Base-by-base conservation (phyloP, 92 coral and sea anemone species). In the Actinernus sp. region DNA sequence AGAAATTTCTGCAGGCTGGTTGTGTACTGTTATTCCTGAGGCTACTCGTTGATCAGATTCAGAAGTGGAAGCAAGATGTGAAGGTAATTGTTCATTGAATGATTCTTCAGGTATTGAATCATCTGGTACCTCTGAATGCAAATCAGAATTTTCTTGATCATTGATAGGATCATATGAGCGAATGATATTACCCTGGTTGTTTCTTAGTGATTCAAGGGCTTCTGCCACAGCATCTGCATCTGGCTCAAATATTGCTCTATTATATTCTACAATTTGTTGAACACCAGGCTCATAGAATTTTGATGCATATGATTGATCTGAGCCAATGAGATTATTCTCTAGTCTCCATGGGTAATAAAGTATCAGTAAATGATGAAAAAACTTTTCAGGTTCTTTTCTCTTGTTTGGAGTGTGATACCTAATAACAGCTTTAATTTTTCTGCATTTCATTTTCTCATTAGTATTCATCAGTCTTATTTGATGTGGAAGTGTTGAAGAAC, bases 181-280 rank as follows among this genome's bases (percentile, higher is more conserved):
- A 24, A 61, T 23, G 28, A 3, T 68, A 19, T 27, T 75, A 40
- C 44, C 52, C 16, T 68, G 36, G 32, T 61, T 74, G 19, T 79
- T 79, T 64, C 86, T 53, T 61, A 86, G 24, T 2, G 25, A 19
- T 59, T 86, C 84, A 9, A 74, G 68, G 19, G 93, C 88, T 43
- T 87, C 89, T 55, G 60, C 28, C 9, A 88, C 74, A 18, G 89
- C 88, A 36, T 75, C 93, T 20, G 89, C 60, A 75, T 81, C 81
- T 31, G 89, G 93, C 32, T 82, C 84, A 76, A 82, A 82, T 57
- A 74, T 52, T 51, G 76, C 30, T 49, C 79, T 83, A 46, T 83
- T 83, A 49, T 49, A 53, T 55, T 83, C 72, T 49, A 83, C 65
- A 24, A 83, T 61, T 24, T 27, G 67, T 73, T 83, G 89, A 50